These are phyloP conservation scores for Steinernema feltiae DNA, from an alignment of 1,140 invertebrate species.

Conservation along the genomic window DNA sequence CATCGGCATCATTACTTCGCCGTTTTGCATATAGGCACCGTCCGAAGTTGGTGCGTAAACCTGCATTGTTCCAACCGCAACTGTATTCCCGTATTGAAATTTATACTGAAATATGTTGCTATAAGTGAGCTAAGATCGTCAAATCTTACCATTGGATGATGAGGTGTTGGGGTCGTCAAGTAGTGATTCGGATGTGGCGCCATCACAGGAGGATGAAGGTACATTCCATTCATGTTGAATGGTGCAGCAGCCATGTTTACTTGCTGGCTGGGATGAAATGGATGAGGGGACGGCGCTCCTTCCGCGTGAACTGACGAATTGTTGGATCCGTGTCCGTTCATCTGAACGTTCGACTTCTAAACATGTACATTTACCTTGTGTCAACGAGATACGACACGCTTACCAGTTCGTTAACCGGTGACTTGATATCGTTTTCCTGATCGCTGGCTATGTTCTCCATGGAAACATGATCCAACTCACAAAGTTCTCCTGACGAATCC, in stretches of 20 bases:
- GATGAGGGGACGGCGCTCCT: neutral
- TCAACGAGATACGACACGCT: constrained; percentile 1
- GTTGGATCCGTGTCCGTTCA: constrained; percentile 6
- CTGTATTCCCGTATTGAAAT: constrained; percentile 11
- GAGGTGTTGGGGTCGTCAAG: neutral
- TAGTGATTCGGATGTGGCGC: neutral
- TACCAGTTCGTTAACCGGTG: neutral
- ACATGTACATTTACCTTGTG: too few species aligned
- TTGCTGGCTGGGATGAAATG: constrained; percentile 6
- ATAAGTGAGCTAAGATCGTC: neutral
- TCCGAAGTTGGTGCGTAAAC: neutral
- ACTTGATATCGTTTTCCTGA: neutral
- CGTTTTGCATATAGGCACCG: neutral
- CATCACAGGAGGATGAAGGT: constrained; percentile 12
- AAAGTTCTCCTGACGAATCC: constrained; percentile 21
- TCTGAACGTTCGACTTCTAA: constrained; percentile 12
- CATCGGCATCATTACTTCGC: neutral
- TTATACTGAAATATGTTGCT: neutral
- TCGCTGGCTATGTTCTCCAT: constrained; percentile 3
- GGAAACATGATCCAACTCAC: constrained; percentile 5
- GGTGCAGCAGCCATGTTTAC: neutral
- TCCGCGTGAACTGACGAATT: neutral
- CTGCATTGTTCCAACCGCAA: constrained; percentile 6
- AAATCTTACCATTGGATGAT: neutral
- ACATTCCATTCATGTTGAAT: constrained; percentile 28